Evolutionary conservation across 2,888 invertebrate species (phyloP), one percentile per base, ranked within the genome.

Genomic region (Cybosia mesomella): DNA sequence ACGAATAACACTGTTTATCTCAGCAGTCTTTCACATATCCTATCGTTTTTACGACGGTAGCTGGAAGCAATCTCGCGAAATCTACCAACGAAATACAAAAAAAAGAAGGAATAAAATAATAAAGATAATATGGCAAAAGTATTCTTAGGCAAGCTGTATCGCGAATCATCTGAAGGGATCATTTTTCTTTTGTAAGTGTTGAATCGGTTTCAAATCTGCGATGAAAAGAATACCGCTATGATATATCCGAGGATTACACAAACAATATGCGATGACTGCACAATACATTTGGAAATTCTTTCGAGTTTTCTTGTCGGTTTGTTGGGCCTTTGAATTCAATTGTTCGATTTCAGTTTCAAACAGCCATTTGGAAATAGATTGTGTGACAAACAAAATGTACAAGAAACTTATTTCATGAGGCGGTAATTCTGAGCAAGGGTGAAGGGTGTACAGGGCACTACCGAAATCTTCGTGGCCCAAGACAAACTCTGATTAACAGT

Each of bases 81-180:
- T 67, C 63, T 21, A 54, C 66, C 60, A 32, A 70, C 66, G 55
- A 62, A 74, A 71, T 54, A 72, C 60, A 80, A 69, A 74, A 61
- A 72, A 69, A 68, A 34, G 57, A 58, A 49, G 58, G 64, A 73
- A 67, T 71, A 68, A 69, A 66, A 34, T 24, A 22, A 24, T 55
- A 32, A 15, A 58, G 70, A 67, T 70, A 58, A 64, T 64, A 64
- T 36, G 53, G 49, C 24, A 53, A 65, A 74, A 57, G 57, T 72
- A 67, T 64, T 53, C 59, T 62, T 39, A 28, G 61, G 62, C 34
- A 34, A 61, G 49, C 64, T 68, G 71, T 76, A 64, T 70, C 57
- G 58, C 39, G 18, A 63, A 71, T 68, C 21, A 68, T 79, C 70
- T 57, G 61, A 60, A n/a, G 58, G 60, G 49, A 67, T 71, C 68